Evolutionary conservation across 2,888 invertebrate species (phyloP).

Genomic region (Celastrina argiolus): DNA sequence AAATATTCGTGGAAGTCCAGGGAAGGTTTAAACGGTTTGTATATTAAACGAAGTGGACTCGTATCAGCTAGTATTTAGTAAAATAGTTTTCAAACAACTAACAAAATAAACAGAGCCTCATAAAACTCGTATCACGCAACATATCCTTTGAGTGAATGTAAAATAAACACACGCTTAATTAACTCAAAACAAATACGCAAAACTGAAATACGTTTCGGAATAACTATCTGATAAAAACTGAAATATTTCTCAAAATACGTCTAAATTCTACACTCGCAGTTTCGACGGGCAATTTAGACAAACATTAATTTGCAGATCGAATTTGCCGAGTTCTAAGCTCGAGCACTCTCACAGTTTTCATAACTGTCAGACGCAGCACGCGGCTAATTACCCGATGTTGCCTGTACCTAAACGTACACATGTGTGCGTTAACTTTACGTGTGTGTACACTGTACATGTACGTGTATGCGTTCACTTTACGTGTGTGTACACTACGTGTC

Average conservation of each 20-base stretch:
- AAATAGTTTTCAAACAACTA: neutral
- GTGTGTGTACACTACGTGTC: too few relatives aligned
- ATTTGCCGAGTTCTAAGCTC: neutral
- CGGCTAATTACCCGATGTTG: slow-evolving; percentile 2
- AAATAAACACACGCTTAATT: neutral
- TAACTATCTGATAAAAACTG: neutral
- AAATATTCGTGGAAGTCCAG: too few relatives aligned
- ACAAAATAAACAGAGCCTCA: neutral
- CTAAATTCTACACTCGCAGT: neutral
- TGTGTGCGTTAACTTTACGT: neutral
- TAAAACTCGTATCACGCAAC: neutral
- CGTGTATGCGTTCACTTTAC: neutral
- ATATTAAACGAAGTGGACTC: too few relatives aligned
- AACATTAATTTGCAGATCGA: neutral
- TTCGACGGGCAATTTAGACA: neutral
- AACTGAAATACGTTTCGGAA: neutral
- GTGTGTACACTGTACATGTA: neutral
- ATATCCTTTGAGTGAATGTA: neutral
- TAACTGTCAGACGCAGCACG: slow-evolving; percentile 4
- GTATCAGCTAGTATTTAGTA: neutral
- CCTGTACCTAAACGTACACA: neutral
- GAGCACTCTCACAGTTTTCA: slow-evolving; percentile 2
- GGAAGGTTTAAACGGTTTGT: too few relatives aligned
- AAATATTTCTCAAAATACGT: neutral
- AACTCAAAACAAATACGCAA: neutral